phyloP scores from a whole-genome alignment of 1,140 invertebrate genomes.

The Catajapyx aquilonaris region DNA sequence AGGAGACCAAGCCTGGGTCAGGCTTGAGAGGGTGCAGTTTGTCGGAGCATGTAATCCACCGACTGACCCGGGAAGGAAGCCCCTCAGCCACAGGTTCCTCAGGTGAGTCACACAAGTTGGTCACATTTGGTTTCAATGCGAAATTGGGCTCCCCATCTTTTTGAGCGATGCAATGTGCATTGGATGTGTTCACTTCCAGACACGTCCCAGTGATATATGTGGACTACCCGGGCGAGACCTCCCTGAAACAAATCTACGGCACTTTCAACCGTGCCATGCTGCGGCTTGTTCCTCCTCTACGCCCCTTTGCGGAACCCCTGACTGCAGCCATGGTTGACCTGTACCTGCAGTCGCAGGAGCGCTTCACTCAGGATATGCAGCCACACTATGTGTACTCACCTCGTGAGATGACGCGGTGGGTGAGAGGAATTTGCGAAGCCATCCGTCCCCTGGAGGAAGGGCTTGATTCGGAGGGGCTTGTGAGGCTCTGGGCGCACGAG shows the following conservation, averaged over 20 bases:
- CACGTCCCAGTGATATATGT: constrained; percentile 99
- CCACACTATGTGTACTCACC: constrained; percentile 99
- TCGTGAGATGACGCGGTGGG: constrained; percentile 99
- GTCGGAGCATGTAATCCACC: constrained; percentile 99
- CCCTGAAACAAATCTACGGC: constrained; percentile 94
- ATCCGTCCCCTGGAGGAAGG: constrained; percentile 86
- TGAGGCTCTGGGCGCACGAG: constrained; percentile 96
- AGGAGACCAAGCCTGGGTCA: constrained; percentile 90
- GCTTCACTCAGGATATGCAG: constrained; percentile 99
- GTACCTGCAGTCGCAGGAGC: constrained; percentile 88
- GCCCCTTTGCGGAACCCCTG: constrained; percentile 83
- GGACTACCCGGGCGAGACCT: constrained; percentile 96
- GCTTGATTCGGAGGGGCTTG: constrained; percentile 80
- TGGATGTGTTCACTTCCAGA: too few species aligned
- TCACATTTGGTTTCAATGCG: too few species aligned
- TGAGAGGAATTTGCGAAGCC: constrained; percentile 96
- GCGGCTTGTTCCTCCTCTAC: constrained; percentile 66
- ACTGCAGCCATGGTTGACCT: constrained; percentile 99
- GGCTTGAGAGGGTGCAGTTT: constrained; percentile 94
- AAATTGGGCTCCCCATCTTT: too few species aligned
- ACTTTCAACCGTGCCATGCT: constrained; percentile 97
- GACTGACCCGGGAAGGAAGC: constrained; percentile 96
- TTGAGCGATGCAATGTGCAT: too few species aligned
- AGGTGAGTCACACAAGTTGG: too few species aligned
- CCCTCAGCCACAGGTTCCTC: constrained; percentile 80